Evolutionary conservation across 92 coral and sea anemone genomes (phyloP), one percentile per base, ranked within the genome.

Genomic region (Metridium senile): DNA sequence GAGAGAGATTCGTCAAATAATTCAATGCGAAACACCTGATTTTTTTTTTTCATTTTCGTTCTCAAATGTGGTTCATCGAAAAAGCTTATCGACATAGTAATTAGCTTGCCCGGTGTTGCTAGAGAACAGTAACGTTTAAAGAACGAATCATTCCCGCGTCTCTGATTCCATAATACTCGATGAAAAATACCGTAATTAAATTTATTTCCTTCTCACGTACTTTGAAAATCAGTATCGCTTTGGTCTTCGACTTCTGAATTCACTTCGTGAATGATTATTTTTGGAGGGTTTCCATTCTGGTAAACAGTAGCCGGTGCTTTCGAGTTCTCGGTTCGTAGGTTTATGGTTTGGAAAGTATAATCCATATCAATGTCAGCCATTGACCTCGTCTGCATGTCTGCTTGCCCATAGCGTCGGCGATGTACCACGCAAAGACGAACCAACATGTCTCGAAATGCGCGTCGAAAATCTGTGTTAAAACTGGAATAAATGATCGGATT

Each of bases 401-500:
- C 20, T 34, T 34, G 76, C 7, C 75, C 83, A 27, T 66, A 16
- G 19, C 74, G n/a, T n/a, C n/a, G 76, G 1, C 84, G 68, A 25
- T 73, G 43, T 26, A 73, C 11, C 4, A 34, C 75, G 34, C 86
- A 88, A 21, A 84, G 70, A 19, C 86, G 89, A 19, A 91, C 66
- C 22, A 91, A 77, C 72, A 91, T 91, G 26, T 91, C 89, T 80
- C 93, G 83, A 58, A 96, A 88, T 28, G 94, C 97, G 3, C 84
- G 67, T 22, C 99, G 89, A 58, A 96, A 96, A 53, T 96, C 97
- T 13, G 92, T 86, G 87, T 96, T 93, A 66, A 96, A 96, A 61
- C 97, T 83, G 0, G 99, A 96, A 77, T 96, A 96, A 26, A 96
- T 96, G 17, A 96, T 87, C 1, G 99, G 99, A 61, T 96, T 96